These are phyloP conservation scores for Danio aesculapii DNA, from an alignment of 2,797 vertebrate species.

Conservation along the genomic window DNA sequence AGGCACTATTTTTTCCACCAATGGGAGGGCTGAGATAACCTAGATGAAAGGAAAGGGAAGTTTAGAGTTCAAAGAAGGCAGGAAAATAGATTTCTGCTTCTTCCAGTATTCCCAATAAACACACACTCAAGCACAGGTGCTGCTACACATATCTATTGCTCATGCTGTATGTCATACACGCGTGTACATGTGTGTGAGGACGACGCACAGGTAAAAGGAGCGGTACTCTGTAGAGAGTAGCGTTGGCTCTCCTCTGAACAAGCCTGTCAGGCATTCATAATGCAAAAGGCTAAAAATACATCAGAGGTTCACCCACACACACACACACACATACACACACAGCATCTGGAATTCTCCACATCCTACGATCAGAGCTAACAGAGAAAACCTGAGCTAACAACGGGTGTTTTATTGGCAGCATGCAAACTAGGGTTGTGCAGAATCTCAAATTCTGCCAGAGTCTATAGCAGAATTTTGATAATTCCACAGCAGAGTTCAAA, in stretches of 20 bases:
- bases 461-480: neutral
- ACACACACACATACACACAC: conserved; percentile 30
- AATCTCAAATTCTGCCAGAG: neutral
- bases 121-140: conserved; percentile 7
- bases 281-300: conserved; percentile 83
- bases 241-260: conserved; percentile 65
- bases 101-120: conserved; percentile 12
- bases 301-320: conserved; percentile 68
- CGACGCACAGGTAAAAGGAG: conserved; percentile 58
- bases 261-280: conserved; percentile 82
- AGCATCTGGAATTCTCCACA: conserved; percentile 53
- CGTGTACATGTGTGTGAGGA: neutral
- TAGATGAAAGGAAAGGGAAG: conserved; percentile 30
- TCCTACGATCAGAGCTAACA: conserved; percentile 34
- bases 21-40: conserved; percentile 28
- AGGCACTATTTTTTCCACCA: conserved; percentile 22
- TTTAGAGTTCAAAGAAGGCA: conserved; percentile 39
- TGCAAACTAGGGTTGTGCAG: conserved; percentile 51
- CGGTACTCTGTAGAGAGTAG: conserved; percentile 67
- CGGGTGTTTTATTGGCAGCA: neutral
- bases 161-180: neutral
- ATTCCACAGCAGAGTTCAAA: neutral
- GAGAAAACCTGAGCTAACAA: conserved; percentile 7
- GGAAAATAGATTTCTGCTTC: conserved; percentile 28
- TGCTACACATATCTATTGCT: conserved; percentile 25